phyloP scores from a whole-genome alignment of 2,113 vertebrate genomes.

The Gambusia holbrooki region DNA sequence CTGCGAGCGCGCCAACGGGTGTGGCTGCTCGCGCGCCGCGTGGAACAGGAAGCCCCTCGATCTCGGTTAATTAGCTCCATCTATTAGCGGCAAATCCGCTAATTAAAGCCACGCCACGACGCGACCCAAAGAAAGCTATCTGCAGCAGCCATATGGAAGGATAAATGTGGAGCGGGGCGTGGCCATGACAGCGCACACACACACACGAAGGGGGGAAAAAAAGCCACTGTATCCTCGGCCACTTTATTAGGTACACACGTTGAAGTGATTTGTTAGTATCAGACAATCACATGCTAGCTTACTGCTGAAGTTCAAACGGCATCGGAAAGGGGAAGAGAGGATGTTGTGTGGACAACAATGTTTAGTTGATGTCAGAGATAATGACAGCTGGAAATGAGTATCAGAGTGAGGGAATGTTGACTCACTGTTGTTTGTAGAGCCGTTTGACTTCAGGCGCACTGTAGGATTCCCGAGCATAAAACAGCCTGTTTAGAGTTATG shows the following conservation, averaged over 20 bases:
- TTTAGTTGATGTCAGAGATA: background rate
- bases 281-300: background rate
- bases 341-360: background rate
- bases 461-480: background rate
- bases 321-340: background rate
- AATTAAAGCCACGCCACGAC: conserved; percentile 73
- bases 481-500: background rate
- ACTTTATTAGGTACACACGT: background rate
- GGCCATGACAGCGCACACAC: conserved; percentile 42
- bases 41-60: conserved; percentile 34
- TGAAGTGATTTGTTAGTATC: background rate
- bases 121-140: conserved; percentile 76
- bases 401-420: background rate
- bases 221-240: conserved; percentile 1
- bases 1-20: conserved; percentile 10
- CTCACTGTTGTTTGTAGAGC: background rate
- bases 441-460: background rate
- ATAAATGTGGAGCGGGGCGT: conserved; percentile 56
- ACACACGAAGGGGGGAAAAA: background rate
- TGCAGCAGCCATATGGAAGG: conserved; percentile 72
- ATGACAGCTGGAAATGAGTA: background rate
- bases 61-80: conserved; percentile 76
- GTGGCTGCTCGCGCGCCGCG: conserved; percentile 30
- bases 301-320: background rate
- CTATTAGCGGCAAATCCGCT: conserved; percentile 77